These are phyloP conservation scores for Ceratosolen solmsi DNA, from an alignment of 1,140 invertebrate species.

Conservation along the genomic window DNA sequence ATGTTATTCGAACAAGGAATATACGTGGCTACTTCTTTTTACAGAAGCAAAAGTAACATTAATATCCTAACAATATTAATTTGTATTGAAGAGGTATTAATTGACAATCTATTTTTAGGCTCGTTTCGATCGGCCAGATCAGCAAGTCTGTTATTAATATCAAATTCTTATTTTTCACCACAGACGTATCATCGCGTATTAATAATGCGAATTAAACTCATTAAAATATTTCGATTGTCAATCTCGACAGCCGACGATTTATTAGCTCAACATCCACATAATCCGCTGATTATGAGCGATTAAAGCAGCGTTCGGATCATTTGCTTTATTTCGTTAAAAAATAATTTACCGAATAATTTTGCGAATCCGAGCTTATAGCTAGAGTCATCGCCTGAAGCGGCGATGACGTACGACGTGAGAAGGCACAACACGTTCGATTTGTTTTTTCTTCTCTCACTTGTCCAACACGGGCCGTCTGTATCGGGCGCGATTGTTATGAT, in stretches of 20 bases:
- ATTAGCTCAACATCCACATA: not conserved
- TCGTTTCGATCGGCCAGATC: too few species aligned
- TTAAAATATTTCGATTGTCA: not conserved
- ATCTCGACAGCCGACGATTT: not conserved
- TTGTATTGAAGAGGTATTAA: too few species aligned
- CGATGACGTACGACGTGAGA: conserved; percentile 22
- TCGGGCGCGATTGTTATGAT: conserved; percentile 24
- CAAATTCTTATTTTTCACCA: not conserved
- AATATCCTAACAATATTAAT: not conserved
- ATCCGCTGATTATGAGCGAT: not conserved
- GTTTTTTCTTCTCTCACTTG: conserved; percentile 24
- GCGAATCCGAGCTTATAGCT: not conserved
- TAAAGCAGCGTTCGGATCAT: not conserved
- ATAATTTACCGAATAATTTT: not conserved
- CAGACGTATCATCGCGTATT: not conserved
- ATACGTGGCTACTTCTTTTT: not conserved
- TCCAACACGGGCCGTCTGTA: not conserved
- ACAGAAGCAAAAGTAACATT: not conserved
- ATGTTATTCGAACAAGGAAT: not conserved
- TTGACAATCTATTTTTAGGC: too few species aligned
- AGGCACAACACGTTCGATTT: not conserved
- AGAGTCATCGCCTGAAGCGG: not conserved
- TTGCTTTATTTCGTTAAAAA: not conserved
- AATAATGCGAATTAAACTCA: not conserved
- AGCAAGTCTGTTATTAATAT: not conserved